These are phyloP conservation scores for Philopotamus ludificatus DNA, from an alignment of 1,140 invertebrate species.

Conservation along the genomic window DNA sequence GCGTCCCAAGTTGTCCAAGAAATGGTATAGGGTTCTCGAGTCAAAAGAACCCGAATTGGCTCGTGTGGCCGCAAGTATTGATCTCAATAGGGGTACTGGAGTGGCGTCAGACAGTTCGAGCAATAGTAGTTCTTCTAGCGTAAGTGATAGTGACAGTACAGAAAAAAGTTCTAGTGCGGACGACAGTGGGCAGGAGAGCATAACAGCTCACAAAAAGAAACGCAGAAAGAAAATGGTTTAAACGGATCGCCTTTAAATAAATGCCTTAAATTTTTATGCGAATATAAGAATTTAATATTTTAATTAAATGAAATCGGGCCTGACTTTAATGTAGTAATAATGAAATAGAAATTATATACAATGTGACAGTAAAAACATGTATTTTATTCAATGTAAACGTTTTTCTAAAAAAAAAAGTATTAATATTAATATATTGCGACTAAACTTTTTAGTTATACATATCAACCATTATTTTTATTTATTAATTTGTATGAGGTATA, in stretches of 20 bases:
- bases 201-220: constrained; percentile 86
- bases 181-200: constrained; percentile 84
- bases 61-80: constrained; percentile 79
- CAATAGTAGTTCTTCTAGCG: constrained; percentile 84
- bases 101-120: constrained; percentile 93
- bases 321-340: neutral
- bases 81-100: constrained; percentile 83
- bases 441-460: no score
- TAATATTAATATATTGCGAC: no score
- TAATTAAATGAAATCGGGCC: neutral
- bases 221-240: constrained; percentile 58
- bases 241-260: constrained; percentile 28
- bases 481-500: no score
- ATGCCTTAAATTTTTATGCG: constrained; percentile 32
- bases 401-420: no score
- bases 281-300: neutral
- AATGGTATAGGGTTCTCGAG: constrained; percentile 74
- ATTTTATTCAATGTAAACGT: neutral
- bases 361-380: neutral
- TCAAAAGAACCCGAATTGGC: constrained; percentile 81
- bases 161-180: constrained; percentile 60
- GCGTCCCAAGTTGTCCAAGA: constrained; percentile 88
- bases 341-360: constrained; percentile 11
- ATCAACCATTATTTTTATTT: no score
- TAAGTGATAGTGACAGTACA: constrained; percentile 66